Evolutionary conservation across 2,113 vertebrate genomes (phyloP).

Genomic region (Indri indri): DNA sequence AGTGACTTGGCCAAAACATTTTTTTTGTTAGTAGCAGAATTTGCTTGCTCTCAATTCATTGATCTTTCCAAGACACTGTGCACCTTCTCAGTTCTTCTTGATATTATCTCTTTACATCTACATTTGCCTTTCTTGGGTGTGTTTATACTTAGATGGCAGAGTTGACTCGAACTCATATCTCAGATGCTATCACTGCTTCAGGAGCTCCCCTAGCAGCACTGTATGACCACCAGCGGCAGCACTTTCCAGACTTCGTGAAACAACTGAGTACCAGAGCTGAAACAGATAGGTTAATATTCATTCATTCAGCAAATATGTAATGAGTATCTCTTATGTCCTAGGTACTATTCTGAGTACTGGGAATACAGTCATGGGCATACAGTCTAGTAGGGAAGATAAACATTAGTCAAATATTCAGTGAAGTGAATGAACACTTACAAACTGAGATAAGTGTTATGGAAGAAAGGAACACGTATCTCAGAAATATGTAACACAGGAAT

Average conservation of each 20-base stretch:
- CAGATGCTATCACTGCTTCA: conserved; percentile 79
- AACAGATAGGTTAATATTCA: conserved; percentile 86
- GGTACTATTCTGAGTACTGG: neutral
- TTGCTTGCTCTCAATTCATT: neutral
- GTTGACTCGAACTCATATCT: conserved; percentile 85
- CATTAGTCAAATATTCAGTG: neutral
- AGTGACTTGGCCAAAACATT: neutral
- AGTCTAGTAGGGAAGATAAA: neutral
- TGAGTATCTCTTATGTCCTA: neutral
- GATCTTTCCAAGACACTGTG: neutral
- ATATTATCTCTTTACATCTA: neutral
- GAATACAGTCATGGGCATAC: neutral
- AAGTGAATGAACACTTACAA: neutral
- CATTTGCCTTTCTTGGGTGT: conserved; percentile 28
- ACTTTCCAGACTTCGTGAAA: conserved; percentile 80
- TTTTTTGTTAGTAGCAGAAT: neutral
- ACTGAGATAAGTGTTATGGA: neutral
- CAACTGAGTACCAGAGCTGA: conserved; percentile 81
- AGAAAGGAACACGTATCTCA: neutral
- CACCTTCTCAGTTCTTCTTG: neutral
- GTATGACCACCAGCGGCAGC: conserved; percentile 84
- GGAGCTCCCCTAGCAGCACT: conserved; percentile 76
- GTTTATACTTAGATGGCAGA: conserved; percentile 89
- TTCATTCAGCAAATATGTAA: neutral
- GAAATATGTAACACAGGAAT: neutral